A percentile compares a stretch with the other conserved stretches of the same genome.
Evolutionary conservation across 2,113 vertebrate genomes (phyloP).

Genomic region (Myrmecobius fasciatus): DNA sequence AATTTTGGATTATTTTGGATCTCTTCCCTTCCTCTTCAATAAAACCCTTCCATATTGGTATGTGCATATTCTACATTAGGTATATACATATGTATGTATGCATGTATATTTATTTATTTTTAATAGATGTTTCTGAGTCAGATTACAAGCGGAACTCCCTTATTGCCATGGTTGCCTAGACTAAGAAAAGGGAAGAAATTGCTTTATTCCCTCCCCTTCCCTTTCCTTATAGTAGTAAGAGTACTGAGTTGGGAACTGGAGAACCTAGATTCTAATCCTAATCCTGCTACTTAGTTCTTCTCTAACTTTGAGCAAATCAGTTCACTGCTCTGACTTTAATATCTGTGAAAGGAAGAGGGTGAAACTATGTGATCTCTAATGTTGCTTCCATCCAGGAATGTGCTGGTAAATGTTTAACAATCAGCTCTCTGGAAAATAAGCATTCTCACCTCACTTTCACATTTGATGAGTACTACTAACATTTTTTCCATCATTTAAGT

Average conservation of each 20-base stretch:
- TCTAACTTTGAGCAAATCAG: neutral
- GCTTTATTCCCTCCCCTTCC: conserved; percentile 73
- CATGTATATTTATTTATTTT: conserved; percentile 54
- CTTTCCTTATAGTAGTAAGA: no score
- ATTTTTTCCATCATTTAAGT: neutral
- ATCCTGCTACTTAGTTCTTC: no score
- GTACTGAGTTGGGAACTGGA: neutral
- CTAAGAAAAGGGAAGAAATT: conserved; percentile 70
- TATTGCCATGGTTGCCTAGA: conserved; percentile 37
- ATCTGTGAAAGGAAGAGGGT: neutral
- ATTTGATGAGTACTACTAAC: no score
- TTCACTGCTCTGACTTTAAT: neutral
- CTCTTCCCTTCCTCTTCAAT: no score
- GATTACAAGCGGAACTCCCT: conserved; percentile 44
- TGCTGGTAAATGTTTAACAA: neutral
- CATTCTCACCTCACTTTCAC: neutral
- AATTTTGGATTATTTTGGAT: no score
- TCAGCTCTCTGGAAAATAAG: neutral
- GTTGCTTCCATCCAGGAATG: neutral
- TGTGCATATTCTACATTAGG: neutral
- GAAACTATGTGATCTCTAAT: neutral
- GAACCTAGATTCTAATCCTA: neutral
- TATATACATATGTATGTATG: conserved; percentile 55
- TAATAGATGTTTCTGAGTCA: conserved; percentile 60
- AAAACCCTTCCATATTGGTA: conserved; percentile 51